Conservation (phyloP, 2,113 vertebrate species). For the Beaufortia kweichowensis region DNA sequence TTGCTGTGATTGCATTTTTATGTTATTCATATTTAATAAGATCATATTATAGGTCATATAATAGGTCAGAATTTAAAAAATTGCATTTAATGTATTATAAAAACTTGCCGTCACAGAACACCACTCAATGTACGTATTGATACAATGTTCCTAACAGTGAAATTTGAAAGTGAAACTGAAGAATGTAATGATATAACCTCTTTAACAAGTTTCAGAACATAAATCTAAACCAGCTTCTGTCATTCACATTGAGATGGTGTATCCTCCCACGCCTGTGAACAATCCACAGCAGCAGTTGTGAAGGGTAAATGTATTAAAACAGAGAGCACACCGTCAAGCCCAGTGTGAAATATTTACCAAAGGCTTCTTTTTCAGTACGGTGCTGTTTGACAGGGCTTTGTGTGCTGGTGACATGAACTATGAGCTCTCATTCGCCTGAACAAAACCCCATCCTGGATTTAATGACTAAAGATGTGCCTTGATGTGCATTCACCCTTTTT, state of each 20-base stretch:
- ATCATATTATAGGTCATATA: too few relatives aligned
- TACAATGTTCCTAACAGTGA: too few relatives aligned
- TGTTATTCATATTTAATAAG: too few relatives aligned
- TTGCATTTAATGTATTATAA: too few relatives aligned
- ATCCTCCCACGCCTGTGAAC: not conserved
- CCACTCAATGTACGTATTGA: too few relatives aligned
- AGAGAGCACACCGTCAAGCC: not conserved
- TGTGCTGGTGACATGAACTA: not conserved
- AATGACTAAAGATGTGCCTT: not conserved
- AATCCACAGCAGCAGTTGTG: not conserved
- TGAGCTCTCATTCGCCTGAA: not conserved
- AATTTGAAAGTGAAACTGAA: too few relatives aligned
- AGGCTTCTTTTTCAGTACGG: not conserved
- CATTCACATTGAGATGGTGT: not conserved
- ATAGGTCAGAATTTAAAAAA: too few relatives aligned
- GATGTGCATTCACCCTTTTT: not conserved
- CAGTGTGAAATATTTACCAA: not conserved
- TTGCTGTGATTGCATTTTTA: too few relatives aligned
- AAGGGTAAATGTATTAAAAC: not conserved
- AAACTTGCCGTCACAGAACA: too few relatives aligned
- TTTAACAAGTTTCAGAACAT: not conserved
- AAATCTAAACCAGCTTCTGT: not conserved
- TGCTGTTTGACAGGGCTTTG: conserved; percentile 8
- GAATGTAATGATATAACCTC: not conserved
- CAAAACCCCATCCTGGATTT: not conserved